These are phyloP conservation scores for Myripristis jacobus DNA, from an alignment of 2,797 vertebrate species.

Conservation along the genomic window DNA sequence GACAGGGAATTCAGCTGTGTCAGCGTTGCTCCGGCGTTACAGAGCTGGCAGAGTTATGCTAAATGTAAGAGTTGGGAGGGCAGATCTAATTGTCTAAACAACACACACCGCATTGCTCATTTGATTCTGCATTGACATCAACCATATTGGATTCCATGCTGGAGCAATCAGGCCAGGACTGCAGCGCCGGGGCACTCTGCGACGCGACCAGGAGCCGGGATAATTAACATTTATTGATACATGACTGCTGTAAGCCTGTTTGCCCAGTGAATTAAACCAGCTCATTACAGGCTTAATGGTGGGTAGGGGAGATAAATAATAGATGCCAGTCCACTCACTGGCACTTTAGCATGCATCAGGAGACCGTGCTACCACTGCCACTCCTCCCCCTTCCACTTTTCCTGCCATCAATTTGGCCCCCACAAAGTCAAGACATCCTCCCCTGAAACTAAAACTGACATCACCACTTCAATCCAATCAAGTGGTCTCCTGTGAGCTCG, in stretches of 20 bases:
- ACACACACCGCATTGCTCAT: slow-evolving; percentile 66
- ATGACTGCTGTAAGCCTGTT: slow-evolving; percentile 84
- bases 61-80: slow-evolving; percentile 50
- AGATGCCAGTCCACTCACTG: slow-evolving; percentile 80
- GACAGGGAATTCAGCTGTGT: slow-evolving; percentile 60
- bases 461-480: slow-evolving; percentile 62
- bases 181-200: slow-evolving; percentile 55
- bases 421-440: slow-evolving; percentile 73
- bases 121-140: slow-evolving; percentile 70
- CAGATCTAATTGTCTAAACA: slow-evolving; percentile 68
- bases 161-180: slow-evolving; percentile 67
- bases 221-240: slow-evolving; percentile 87
- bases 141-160: slow-evolving; percentile 79
- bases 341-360: slow-evolving; percentile 78
- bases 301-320: slow-evolving; percentile 82
- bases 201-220: slow-evolving; percentile 74
- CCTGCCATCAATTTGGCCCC: slow-evolving; percentile 69
- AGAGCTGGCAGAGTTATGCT: slow-evolving; percentile 46
- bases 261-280: slow-evolving; percentile 83
- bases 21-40: slow-evolving; percentile 27
- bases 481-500: slow-evolving; percentile 61
- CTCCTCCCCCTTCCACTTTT: slow-evolving; percentile 8
- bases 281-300: slow-evolving; percentile 84
- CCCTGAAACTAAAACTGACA: slow-evolving; percentile 71
- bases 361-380: slow-evolving; percentile 36